A percentile compares a stretch with the other conserved stretches of the same genome.
phyloP scores from a whole-genome alignment of 1,140 invertebrate genomes.

The Brachystomella parvula region DNA sequence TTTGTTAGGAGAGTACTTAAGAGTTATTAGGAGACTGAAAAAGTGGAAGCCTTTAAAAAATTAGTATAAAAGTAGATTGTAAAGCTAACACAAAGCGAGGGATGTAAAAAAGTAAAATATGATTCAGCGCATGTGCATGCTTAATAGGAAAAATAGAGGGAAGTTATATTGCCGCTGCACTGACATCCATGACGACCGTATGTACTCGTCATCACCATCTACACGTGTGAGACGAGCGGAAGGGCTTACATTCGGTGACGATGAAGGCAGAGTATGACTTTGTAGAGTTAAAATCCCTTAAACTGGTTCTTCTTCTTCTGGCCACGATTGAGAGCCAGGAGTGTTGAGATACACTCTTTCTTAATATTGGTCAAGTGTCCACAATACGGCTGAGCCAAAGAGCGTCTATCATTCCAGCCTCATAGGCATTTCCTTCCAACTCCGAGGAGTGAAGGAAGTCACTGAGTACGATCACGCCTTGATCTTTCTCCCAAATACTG shows the following conservation, averaged over 20 bases:
- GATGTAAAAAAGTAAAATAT: no score
- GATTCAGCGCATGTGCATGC: no score
- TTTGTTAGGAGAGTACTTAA: no score
- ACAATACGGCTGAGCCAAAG: constrained; percentile 23
- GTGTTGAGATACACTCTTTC: constrained; percentile 30
- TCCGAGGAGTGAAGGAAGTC: constrained; percentile 32
- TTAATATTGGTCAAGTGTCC: constrained; percentile 24
- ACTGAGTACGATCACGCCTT: constrained; percentile 23
- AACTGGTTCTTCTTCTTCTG: constrained; percentile 36
- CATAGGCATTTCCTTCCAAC: constrained; percentile 33
- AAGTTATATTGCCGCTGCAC: no score
- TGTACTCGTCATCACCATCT: no score
- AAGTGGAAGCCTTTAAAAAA: no score
- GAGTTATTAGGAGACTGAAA: no score
- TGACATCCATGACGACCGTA: no score
- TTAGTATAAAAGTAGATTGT: no score
- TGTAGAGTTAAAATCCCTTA: constrained; percentile 25
- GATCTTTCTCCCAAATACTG: constrained; percentile 31
- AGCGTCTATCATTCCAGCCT: constrained; percentile 37
- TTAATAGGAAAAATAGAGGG: no score
- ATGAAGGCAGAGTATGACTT: constrained; percentile 28
- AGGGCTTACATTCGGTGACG: constrained; percentile 25
- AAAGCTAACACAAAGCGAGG: no score
- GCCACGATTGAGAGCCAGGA: constrained; percentile 5
- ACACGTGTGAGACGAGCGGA: constrained; percentile 29